phyloP scores from a whole-genome alignment of 2,797 vertebrate species.

The Tympanoctomys barrerae region DNA sequence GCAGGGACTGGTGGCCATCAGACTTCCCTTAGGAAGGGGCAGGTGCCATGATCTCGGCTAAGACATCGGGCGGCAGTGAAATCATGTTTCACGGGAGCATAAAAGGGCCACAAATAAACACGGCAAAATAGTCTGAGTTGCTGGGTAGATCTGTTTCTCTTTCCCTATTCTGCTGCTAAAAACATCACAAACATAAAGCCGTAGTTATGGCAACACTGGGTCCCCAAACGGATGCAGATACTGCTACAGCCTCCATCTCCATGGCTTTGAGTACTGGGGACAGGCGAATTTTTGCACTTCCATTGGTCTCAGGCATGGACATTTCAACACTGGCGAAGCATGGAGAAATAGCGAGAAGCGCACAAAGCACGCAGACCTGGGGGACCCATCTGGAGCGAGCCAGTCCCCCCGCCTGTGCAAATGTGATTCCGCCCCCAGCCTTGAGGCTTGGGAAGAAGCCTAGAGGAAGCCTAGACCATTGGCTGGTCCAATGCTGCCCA shows the following conservation, averaged over 20 bases:
- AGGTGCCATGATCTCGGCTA: not conserved
- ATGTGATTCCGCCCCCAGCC: not conserved
- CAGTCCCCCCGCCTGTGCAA: not conserved
- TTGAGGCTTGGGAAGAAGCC: not conserved
- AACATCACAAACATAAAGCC: rapidly evolving
- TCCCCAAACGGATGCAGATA: not conserved
- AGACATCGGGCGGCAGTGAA: not conserved
- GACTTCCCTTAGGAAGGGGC: not conserved
- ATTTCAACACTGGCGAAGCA: not conserved
- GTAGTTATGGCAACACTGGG: constrained; percentile 44
- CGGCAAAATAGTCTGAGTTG: not conserved
- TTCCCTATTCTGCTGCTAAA: not conserved
- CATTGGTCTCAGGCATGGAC: not conserved
- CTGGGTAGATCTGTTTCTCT: not conserved
- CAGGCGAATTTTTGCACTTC: too few relatives aligned
- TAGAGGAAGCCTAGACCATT: too few relatives aligned
- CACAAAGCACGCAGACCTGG: rapidly evolving
- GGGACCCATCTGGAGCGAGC: rapidly evolving
- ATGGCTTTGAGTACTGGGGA: rapidly evolving
- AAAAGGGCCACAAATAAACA: not conserved
- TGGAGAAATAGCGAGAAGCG: not conserved
- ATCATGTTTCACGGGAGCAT: not conserved
- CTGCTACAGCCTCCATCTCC: not conserved
- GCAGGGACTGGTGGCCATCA: too few relatives aligned
- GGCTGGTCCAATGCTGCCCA: too few relatives aligned